Percentiles rank a stretch among this genome's conserved stretches.
Evolutionary conservation across 2,113 vertebrate genomes (phyloP).

Genomic region (Numenius arquata): DNA sequence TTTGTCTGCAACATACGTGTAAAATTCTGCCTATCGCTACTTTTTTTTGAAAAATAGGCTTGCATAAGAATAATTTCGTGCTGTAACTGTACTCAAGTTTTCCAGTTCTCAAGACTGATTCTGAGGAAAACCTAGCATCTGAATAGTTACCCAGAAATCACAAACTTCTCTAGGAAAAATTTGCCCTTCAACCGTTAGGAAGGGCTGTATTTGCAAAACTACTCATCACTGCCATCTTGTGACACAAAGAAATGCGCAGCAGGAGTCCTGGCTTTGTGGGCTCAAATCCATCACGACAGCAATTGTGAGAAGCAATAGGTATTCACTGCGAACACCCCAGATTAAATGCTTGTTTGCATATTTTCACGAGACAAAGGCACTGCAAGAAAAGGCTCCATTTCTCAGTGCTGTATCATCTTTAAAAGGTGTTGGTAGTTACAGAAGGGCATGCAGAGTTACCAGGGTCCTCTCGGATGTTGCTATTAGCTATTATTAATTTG

Average conservation of each 20-base stretch:
- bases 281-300: rapidly evolving
- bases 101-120: not conserved
- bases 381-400: not conserved
- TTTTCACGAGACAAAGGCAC: not conserved
- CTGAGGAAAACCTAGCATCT: not conserved
- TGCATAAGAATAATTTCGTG: not conserved
- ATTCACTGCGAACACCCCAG: rapidly evolving
- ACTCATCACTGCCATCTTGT: not conserved
- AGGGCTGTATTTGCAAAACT: not conserved
- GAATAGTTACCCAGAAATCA: not conserved
- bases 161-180: not conserved
- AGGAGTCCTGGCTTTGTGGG: rapidly evolving
- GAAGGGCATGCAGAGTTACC: not conserved
- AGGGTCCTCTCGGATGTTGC: not conserved
- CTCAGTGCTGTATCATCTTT: not conserved
- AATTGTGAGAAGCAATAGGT: not conserved
- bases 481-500: not conserved
- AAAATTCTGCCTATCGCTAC: not conserved
- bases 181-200: not conserved
- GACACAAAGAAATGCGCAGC: not conserved
- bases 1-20: not conserved
- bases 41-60: not conserved
- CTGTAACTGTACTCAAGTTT: not conserved
- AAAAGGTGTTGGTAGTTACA: too few species aligned
- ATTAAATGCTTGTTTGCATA: not conserved